Evolutionary conservation across 2,797 vertebrate genomes (phyloP), one percentile per base, ranked within the genome.

Genomic region (Notolepis coatsorum): DNA sequence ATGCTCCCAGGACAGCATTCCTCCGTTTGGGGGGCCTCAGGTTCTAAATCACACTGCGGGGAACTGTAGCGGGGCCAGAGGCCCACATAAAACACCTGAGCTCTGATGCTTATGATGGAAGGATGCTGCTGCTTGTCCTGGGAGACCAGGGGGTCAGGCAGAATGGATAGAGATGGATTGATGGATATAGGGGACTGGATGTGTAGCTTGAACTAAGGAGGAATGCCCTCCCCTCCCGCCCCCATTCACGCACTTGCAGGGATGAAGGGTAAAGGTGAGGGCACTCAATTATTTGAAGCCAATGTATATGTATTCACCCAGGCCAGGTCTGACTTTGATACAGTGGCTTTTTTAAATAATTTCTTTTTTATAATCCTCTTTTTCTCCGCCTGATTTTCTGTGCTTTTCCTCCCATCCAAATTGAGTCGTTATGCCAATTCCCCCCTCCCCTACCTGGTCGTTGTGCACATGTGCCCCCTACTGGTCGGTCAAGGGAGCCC

Each of bases 11-110:
- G 45, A 27, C 54, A 49, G 59, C 60, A 60, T 80, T 82, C 69
- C 67, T 67, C 68, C 41, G 17, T 12, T 13, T 35, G 7, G 17
- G 64, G 28, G 37, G 67, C 31, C 42, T 52, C 49, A 6, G 33
- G 51, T 67, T 75, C 31, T 82, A 83, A 83, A 88, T 88, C 83
- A 76, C 79, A 48, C 82, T 60, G 33, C 60, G 51, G 18, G 75
- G 70, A 75, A 69, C 82, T 80, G 76, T 72, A 71, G 43, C 82
- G 83, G 86, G 79, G 77, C n/a, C 78, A 83, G 77, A 77, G 80
- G 71, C 79, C 65, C 67, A 77, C 75, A 77, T 90, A 84, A 91
- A 91, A 54, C 35, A 82, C 46, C 6, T 27, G 43, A 28, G 35
- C 48, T 54, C 68, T 77, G 77, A 88, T 79, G 79, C 23, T 68